Evolutionary conservation across 2,888 invertebrate species (phyloP), one percentile per base, ranked within the genome.

Genomic region (Quadroppia sp.): DNA sequence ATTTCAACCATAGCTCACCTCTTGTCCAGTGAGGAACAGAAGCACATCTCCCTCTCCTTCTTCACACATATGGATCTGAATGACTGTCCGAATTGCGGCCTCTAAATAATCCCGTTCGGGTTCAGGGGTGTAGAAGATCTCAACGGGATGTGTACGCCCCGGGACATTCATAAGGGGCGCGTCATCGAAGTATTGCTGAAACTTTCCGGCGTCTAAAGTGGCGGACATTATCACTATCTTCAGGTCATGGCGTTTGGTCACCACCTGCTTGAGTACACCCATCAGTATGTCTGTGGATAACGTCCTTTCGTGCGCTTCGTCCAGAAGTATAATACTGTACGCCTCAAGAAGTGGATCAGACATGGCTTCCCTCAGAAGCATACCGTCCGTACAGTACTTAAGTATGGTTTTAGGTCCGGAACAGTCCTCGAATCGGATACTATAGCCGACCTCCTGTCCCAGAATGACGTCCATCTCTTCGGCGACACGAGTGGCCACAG

Each of bases 91-190:
- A 77, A 99, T 98, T 0, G 99, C 97, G 0, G 99, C 99, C 84
- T 99, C 99, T 74, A 99, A 83, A 81, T 99, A 99, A 81, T 99
- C 98, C 20, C 92, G 84, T 83, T 99, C 99, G 0, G 99, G 97
- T 15, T 50, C 67, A 50, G 61, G 89, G 45, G 92, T 91, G 84
- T 98, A 99, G 84, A 98, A 99, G 77, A 99, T 99, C 82, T 95
- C 95, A 0, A 95, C 95, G 1, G 94, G 94, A 85, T 94, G 93
- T 0, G 94, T 95, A 79, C 95, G 86, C 25, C 95, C 99, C 0
- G 99, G 99, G 0, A 99, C 97, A 80, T 93, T 96, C 94, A 99
- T 95, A 48, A 99, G 83, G 0, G 99, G 99, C 0, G 98, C 98
- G 82, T 95, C 92, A 80, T 96, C 98, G 82, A 77, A 96, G 85